Evolutionary conservation across 2,888 invertebrate species (phyloP).

Genomic region (Esperia sulphurella): DNA sequence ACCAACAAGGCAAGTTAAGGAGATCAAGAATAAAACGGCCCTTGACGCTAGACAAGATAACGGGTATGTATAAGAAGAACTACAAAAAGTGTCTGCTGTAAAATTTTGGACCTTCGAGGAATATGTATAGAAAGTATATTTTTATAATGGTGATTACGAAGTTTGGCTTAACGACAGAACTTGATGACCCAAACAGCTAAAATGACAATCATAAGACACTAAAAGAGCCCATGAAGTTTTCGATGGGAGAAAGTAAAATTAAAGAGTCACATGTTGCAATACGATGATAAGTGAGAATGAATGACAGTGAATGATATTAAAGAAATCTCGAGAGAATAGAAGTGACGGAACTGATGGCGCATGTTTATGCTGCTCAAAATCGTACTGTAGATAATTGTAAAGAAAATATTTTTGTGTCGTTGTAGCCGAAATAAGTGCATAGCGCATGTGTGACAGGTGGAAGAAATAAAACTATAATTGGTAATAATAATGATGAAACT

Average conservation of each 20-base stretch:
- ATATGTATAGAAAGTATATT: too few relatives aligned
- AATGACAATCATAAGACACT: background rate
- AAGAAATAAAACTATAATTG: too few relatives aligned
- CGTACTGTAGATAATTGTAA: background rate
- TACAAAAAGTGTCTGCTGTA: too few relatives aligned
- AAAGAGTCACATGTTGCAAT: slow-evolving; percentile 1
- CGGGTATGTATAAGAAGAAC: too few relatives aligned
- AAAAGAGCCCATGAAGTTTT: slow-evolving; percentile 4
- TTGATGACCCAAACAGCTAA: background rate
- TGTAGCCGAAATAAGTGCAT: background rate
- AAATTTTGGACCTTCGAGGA: too few relatives aligned
- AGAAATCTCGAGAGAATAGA: slow-evolving; percentile 3
- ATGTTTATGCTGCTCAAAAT: background rate
- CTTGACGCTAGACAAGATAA: too few relatives aligned
- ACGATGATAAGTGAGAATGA: slow-evolving; percentile 7
- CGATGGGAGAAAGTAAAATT: slow-evolving; percentile 23
- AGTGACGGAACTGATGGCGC: background rate
- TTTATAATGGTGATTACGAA: too few relatives aligned
- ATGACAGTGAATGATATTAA: slow-evolving; percentile 4
- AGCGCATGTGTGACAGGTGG: too few relatives aligned
- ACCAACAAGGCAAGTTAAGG: too few relatives aligned
- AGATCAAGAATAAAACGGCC: too few relatives aligned
- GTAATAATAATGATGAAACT: too few relatives aligned
- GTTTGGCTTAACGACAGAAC: too few relatives aligned
- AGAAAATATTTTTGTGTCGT: background rate